phyloP scores from a whole-genome alignment of 2,888 invertebrate species.

The Hipparchia sbordonii region DNA sequence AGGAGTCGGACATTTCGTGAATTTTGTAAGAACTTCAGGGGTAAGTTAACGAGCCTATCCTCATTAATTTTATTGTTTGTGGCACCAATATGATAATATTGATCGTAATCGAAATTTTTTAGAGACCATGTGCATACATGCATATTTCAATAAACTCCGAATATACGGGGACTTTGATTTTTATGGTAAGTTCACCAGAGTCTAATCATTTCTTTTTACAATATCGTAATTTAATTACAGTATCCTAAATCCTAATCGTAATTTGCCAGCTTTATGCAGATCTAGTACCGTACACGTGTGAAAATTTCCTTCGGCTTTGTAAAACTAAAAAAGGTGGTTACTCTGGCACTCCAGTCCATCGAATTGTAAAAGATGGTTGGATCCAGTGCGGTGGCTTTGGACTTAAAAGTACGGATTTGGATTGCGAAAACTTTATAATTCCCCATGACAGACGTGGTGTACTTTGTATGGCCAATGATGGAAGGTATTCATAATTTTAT shows the following conservation, averaged over 20 bases:
- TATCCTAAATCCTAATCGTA: background rate
- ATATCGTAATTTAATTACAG: background rate
- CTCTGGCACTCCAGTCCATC: slow-evolving; percentile 82
- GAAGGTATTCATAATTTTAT: slow-evolving; percentile 57
- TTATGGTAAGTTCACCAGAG: slow-evolving; percentile 76
- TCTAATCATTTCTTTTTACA: too few relatives aligned
- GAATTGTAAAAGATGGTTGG: slow-evolving; percentile 87
- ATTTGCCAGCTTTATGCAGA: slow-evolving; percentile 81
- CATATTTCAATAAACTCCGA: slow-evolving; percentile 73
- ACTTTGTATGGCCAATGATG: slow-evolving; percentile 88
- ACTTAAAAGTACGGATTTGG: slow-evolving; percentile 63
- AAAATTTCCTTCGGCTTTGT: slow-evolving; percentile 83
- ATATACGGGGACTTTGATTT: slow-evolving; percentile 79
- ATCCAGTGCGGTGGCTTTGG: slow-evolving; percentile 85
- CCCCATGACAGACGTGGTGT: slow-evolving; percentile 86
- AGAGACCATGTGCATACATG: slow-evolving; percentile 83
- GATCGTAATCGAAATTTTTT: slow-evolving; percentile 50
- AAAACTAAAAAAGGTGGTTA: slow-evolving; percentile 73
- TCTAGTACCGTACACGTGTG: slow-evolving; percentile 81
- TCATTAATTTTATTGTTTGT: background rate
- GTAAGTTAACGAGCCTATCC: slow-evolving; percentile 52
- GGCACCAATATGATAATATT: background rate
- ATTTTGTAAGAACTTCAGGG: slow-evolving; percentile 66
- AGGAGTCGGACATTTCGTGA: slow-evolving; percentile 65
- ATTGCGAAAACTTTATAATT: slow-evolving; percentile 87